Evolutionary conservation across 2,888 invertebrate genomes (phyloP).

Genomic region (Rugalucina vietnamica): DNA sequence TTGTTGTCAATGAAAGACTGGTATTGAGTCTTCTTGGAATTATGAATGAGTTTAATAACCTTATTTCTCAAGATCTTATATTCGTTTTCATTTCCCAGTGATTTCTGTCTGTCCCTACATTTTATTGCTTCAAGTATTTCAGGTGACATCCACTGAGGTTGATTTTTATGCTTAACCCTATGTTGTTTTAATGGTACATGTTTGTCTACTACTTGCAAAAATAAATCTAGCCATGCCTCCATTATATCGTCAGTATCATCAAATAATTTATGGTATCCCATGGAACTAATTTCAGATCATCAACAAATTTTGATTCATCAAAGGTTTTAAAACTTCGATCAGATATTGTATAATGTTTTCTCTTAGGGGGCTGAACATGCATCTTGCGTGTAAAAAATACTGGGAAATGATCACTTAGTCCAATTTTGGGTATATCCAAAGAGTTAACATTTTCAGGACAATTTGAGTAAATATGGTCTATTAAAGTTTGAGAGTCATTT

Average conservation of each 20-base stretch:
- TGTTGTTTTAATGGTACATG: not conserved
- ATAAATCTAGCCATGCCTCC: not conserved
- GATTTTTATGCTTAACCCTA: not conserved
- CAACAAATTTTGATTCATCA: not conserved
- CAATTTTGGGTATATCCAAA: not conserved
- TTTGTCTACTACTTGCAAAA: not conserved
- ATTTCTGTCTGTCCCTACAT: too few relatives aligned
- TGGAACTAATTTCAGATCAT: not conserved
- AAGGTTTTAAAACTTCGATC: not conserved
- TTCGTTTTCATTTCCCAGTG: too few relatives aligned
- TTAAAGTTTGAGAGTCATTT: not conserved
- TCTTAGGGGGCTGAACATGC: slow-evolving; percentile 2
- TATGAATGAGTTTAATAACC: too few relatives aligned
- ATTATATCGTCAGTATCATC: not conserved
- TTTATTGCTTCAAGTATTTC: not conserved
- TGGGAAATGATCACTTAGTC: not conserved
- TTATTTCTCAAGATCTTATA: too few relatives aligned
- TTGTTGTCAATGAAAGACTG: too few relatives aligned
- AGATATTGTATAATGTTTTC: not conserved
- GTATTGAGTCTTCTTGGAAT: too few relatives aligned
- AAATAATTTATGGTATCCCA: slow-evolving; percentile 1
- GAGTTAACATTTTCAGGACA: slow-evolving; percentile 1
- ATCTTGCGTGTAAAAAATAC: not conserved
- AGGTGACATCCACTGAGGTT: not conserved
- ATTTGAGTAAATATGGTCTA: not conserved